Conservation (phyloP, 2,113 vertebrate species). For the Sturnira hondurensis region DNA sequence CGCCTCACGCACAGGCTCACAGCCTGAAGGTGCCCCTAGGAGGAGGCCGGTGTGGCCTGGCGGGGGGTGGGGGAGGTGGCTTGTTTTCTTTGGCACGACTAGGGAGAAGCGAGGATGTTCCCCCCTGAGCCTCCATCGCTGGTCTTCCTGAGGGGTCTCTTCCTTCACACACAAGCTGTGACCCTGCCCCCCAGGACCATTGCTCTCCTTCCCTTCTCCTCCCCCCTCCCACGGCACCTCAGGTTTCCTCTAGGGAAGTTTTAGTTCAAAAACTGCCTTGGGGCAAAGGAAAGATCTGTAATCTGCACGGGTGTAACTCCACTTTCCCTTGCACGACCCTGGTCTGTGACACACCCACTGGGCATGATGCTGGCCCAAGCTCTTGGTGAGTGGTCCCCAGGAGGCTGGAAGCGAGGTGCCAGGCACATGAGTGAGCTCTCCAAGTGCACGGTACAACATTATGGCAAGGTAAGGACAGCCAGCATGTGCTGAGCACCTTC, state of each 20-base stretch:
- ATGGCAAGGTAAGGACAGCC: neutral
- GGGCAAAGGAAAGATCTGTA: neutral
- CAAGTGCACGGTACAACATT: neutral
- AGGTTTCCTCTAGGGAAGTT: neutral
- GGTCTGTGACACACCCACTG: neutral
- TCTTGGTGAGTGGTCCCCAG: neutral
- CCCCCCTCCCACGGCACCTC: neutral
- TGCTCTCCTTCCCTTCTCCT: neutral
- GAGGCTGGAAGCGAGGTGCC: neutral
- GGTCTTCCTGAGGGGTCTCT: neutral
- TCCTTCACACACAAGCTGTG: neutral
- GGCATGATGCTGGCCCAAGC: neutral
- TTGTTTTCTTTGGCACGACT: neutral
- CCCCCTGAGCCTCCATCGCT: neutral
- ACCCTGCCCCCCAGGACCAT: neutral
- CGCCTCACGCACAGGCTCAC: neutral
- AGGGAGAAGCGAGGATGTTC: neutral
- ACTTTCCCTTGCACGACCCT: neutral
- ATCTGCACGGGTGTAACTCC: neutral
- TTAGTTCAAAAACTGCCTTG: neutral
- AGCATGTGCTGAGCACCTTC: neutral
- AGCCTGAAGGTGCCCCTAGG: neutral
- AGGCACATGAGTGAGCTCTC: neutral
- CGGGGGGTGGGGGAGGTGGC: neutral
- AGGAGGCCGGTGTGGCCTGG: neutral